Evolutionary conservation across 2,113 vertebrate genomes (phyloP).

Genomic region (Sphyrna mokarran): DNA sequence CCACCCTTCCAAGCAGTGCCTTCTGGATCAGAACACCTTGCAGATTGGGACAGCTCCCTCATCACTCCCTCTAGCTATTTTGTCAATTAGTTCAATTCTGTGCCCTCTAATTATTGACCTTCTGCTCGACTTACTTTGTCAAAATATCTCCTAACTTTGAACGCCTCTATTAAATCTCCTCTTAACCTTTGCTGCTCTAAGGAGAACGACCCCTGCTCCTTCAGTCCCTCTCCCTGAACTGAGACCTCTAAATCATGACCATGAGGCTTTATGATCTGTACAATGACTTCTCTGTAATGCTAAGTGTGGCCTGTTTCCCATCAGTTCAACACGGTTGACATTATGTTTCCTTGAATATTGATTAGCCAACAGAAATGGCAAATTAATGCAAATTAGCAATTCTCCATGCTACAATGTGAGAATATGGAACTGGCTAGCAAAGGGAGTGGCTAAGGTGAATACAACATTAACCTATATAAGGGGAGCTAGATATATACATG

Average conservation of each 20-base stretch:
- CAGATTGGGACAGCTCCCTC: background rate
- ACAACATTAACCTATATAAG: too few species aligned
- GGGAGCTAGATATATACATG: too few species aligned
- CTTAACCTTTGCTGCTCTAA: background rate
- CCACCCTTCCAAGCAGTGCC: background rate
- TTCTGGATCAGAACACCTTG: background rate
- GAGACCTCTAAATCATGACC: background rate
- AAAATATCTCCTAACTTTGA: background rate
- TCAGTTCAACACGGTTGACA: background rate
- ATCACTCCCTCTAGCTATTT: background rate
- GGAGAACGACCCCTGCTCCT: background rate
- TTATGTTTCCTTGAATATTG: background rate
- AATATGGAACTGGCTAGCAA: too few species aligned
- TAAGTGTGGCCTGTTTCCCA: background rate
- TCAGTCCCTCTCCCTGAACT: background rate
- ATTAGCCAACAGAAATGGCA: background rate
- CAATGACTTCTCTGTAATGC: background rate
- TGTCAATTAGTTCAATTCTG: background rate
- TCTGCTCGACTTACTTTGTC: background rate
- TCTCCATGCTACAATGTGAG: background rate
- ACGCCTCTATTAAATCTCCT: background rate
- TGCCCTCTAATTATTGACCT: background rate
- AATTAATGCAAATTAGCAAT: background rate
- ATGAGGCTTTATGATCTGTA: background rate
- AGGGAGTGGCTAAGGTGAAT: too few species aligned